Evolutionary conservation across 2,797 vertebrate species (phyloP), one percentile per base, ranked within the genome.

Genomic region (Novumbra hubbsi): DNA sequence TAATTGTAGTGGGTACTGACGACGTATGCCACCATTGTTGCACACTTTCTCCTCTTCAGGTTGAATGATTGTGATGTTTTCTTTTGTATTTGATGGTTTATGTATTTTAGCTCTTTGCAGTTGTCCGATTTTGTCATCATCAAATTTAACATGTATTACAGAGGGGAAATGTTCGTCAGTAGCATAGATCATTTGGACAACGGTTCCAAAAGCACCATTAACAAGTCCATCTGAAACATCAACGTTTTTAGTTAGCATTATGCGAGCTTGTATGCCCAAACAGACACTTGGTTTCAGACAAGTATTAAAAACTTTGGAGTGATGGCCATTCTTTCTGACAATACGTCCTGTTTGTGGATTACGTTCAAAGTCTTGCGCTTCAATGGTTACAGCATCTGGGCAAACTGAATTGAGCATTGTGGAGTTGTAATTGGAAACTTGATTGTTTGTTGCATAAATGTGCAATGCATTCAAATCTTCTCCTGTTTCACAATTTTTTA

Each of bases 191-290:
- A 77, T 73, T 7, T 73, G 3, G 2, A 68, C 76, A 64, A 77
- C 76, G 21, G 67, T 73, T 2, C 71, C 68, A 70, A 69, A 73
- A 17, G 71, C 70, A 14, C 74, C 49, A 32, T 75, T 82, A 1
- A 75, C 70, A 3, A 81, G 30, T 19, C 79, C 76, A 16, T 81
- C 79, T 12, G 73, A 66, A 12, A 78, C 71, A 65, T 76, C 73
- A 49, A 81, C 73, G 45, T 81, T 78, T 48, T 78, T 79, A 14
- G 71, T 76, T 28, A 73, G 30, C 77, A 76, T 81, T 0, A 79
- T 48, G 7, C 68, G 45, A 63, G 74, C 74, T 67, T 68, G 38
- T 28, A 75, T 27, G 65, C 73, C 68, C 5, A 73, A 6, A 4
- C 11, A 24, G 28, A 81, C n/a, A 63, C 14, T 73, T 24, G 64